Evolutionary conservation across 2,797 vertebrate species (phyloP).

Genomic region (Paratrypauchen microcephalus): DNA sequence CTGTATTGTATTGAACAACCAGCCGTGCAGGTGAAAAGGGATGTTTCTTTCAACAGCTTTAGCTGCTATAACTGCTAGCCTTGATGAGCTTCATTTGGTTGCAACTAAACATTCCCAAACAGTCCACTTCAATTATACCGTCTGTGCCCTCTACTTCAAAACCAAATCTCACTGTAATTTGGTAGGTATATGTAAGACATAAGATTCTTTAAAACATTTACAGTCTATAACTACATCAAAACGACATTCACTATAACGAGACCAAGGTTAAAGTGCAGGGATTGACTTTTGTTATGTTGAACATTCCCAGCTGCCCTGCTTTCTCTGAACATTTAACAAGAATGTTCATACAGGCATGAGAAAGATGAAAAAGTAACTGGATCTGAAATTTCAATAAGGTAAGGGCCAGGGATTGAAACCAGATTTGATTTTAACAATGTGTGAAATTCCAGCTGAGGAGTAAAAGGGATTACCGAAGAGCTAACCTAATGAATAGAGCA

Average conservation of each 20-base stretch:
- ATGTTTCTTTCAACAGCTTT: too few relatives aligned
- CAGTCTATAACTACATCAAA: too few relatives aligned
- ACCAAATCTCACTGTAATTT: too few relatives aligned
- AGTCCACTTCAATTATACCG: too few relatives aligned
- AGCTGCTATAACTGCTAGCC: too few relatives aligned
- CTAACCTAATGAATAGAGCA: slow-evolving; percentile 1
- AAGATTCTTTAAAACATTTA: too few relatives aligned
- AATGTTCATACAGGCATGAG: slow-evolving; percentile 1
- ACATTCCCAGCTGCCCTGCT: neutral
- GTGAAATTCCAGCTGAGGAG: slow-evolving; percentile 10
- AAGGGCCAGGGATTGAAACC: neutral
- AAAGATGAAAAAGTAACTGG: slow-evolving; percentile 3
- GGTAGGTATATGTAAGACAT: too few relatives aligned
- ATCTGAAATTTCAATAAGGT: slow-evolving; percentile 3
- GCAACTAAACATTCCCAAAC: too few relatives aligned
- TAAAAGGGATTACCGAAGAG: slow-evolving; percentile 14
- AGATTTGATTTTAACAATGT: slow-evolving; percentile 19
- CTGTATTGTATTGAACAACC: too few relatives aligned
- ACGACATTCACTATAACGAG: neutral
- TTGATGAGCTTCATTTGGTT: too few relatives aligned
- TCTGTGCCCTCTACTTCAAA: too few relatives aligned
- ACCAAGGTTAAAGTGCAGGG: neutral
- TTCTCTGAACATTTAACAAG: neutral
- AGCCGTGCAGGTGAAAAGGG: too few relatives aligned
- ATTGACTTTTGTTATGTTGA: neutral